Percentiles rank a stretch among this genome's conserved stretches.
phyloP scores from a whole-genome alignment of 1,140 invertebrate genomes.

The Gerris buenoi region DNA sequence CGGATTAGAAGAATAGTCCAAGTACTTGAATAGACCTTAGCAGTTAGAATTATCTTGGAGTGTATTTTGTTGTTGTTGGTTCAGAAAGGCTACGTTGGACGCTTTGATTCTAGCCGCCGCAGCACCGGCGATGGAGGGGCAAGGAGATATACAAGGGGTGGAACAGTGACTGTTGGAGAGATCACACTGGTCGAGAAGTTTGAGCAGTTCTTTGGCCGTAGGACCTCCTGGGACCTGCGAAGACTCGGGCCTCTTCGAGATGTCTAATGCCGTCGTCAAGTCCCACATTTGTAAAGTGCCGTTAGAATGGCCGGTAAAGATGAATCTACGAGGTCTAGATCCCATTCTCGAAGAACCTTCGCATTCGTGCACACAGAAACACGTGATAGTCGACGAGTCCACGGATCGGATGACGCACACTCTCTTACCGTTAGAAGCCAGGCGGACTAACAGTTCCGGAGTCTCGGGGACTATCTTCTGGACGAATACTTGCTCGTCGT shows the following conservation, averaged over 20 bases:
- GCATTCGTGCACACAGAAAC: slow-evolving; percentile 93
- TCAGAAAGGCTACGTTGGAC: slow-evolving; percentile 55
- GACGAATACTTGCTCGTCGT: slow-evolving; percentile 94
- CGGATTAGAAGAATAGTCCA: no score
- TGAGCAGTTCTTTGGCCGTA: slow-evolving; percentile 72
- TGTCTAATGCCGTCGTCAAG: slow-evolving; percentile 83
- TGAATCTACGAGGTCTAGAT: slow-evolving; percentile 71
- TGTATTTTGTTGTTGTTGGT: slow-evolving; percentile 31
- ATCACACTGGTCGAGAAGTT: slow-evolving; percentile 84
- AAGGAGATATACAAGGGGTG: slow-evolving; percentile 72
- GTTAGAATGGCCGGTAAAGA: slow-evolving; percentile 89
- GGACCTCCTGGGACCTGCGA: slow-evolving; percentile 61
- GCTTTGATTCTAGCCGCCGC: slow-evolving; percentile 50
- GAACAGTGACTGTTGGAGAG: slow-evolving; percentile 66
- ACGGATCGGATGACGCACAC: slow-evolving; percentile 91
- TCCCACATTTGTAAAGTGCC: slow-evolving; percentile 98
- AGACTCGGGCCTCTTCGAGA: slow-evolving; percentile 47
- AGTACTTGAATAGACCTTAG: no score
- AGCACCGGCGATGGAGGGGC: slow-evolving; percentile 42
- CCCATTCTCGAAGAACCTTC: slow-evolving; percentile 86
- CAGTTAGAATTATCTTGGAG: neutral
- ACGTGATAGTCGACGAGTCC: slow-evolving; percentile 84
- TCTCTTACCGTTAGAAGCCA: slow-evolving; percentile 89
- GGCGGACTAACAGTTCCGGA: slow-evolving; percentile 80
- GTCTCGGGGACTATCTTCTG: slow-evolving; percentile 95